These are phyloP conservation scores for Cetoscarus ocellatus DNA, from an alignment of 2,797 vertebrate species.

Conservation along the genomic window DNA sequence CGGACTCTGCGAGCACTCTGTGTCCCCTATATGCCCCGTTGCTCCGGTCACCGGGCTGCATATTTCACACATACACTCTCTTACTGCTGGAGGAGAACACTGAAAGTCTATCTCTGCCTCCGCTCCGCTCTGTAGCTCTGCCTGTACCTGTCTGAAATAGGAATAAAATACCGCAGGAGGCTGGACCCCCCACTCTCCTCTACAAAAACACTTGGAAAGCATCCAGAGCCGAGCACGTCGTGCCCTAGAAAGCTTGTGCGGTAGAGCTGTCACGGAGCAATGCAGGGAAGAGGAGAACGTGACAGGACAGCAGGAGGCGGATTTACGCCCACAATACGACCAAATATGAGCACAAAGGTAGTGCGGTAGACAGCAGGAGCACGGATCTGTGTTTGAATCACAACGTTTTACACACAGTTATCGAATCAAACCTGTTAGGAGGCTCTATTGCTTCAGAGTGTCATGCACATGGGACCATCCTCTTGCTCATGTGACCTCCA, in stretches of 20 bases:
- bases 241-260: conserved; percentile 78
- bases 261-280: conserved; percentile 77
- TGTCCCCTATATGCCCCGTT: conserved; percentile 18
- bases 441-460: no score
- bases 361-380: conserved; percentile 22
- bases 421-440: no score
- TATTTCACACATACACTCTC: conserved; percentile 6
- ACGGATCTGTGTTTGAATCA: conserved; percentile 23
- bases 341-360: conserved; percentile 47
- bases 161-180: conserved; percentile 63
- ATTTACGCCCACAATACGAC: conserved; percentile 58
- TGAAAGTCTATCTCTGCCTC: conserved; percentile 22
- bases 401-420: not conserved
- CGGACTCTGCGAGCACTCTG: conserved; percentile 10
- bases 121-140: conserved; percentile 28
- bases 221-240: conserved; percentile 61
- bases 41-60: conserved; percentile 20
- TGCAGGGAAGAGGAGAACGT: conserved; percentile 69
- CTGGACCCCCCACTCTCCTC: conserved; percentile 43
- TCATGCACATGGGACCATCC: no score
- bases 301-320: conserved; percentile 54
- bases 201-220: conserved; percentile 68
- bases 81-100: conserved; percentile 11
- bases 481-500: no score
- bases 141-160: conserved; percentile 64